A percentile compares a stretch with the other conserved stretches of the same genome.
Conservation (phyloP, 2,888 invertebrate species). For the Drosophila atripex region DNA sequence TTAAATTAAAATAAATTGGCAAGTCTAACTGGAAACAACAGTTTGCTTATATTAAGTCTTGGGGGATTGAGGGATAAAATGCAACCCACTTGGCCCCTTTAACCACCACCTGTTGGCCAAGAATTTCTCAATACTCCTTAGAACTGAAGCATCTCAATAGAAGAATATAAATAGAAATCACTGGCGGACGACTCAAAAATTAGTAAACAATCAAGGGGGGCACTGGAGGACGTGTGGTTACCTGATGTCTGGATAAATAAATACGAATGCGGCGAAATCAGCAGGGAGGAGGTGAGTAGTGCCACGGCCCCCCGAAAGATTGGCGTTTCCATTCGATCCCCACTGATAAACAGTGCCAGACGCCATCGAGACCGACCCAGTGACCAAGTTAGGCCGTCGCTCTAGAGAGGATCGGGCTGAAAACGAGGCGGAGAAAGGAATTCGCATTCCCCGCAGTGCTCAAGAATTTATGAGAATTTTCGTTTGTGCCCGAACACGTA, state of each 20-base stretch:
- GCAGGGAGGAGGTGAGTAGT: slow-evolving; percentile 41
- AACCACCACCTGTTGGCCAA: slow-evolving; percentile 36
- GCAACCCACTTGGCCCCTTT: slow-evolving; percentile 15
- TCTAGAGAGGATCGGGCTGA: slow-evolving; percentile 32
- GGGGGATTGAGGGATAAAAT: background rate
- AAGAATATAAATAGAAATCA: slow-evolving; percentile 24
- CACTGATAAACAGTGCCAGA: slow-evolving; percentile 48
- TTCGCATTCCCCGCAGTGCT: slow-evolving; percentile 54
- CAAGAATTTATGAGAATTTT: slow-evolving; percentile 74
- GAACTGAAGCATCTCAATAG: slow-evolving; percentile 13
- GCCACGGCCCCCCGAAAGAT: slow-evolving; percentile 44
- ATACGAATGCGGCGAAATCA: slow-evolving; percentile 42
- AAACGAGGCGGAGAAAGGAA: slow-evolving; percentile 64
- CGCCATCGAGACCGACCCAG: slow-evolving; percentile 66
- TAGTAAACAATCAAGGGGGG: slow-evolving; percentile 23
- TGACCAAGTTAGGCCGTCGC: slow-evolving; percentile 70
- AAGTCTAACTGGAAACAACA: slow-evolving; percentile 1
- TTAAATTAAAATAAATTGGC: slow-evolving; percentile 18
- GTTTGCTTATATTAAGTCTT: too few species aligned
- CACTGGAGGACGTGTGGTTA: slow-evolving; percentile 33
- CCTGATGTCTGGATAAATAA: slow-evolving; percentile 69
- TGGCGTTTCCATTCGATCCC: slow-evolving; percentile 31
- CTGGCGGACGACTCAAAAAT: slow-evolving; percentile 8
- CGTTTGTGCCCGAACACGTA: slow-evolving; percentile 36
- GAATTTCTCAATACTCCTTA: slow-evolving; percentile 35